phyloP scores from a whole-genome alignment of 2,113 vertebrate species.

The Corvus hawaiiensis region DNA sequence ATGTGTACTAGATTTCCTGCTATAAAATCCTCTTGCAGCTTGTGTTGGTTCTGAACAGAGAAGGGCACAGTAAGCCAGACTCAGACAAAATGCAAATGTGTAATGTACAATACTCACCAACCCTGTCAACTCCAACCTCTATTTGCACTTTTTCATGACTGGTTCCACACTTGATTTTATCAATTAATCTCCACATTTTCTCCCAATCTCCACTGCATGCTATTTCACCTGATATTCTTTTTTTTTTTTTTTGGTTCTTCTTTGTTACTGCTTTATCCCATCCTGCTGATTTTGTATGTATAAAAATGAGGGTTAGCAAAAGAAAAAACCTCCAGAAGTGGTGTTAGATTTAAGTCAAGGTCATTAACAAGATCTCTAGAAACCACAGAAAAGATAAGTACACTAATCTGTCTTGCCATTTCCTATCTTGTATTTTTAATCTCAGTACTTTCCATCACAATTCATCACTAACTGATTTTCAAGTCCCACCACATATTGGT shows the following conservation, averaged over 20 bases:
- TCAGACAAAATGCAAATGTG: neutral
- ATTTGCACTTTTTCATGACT: neutral
- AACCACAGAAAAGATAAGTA: slow-evolving; percentile 34
- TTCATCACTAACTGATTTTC: slow-evolving; percentile 36
- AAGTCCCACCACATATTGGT: neutral
- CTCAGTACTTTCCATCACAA: slow-evolving; percentile 2
- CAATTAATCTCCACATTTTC: neutral
- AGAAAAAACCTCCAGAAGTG: neutral
- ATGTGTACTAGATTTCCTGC: neutral
- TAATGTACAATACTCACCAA: neutral
- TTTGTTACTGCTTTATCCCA: neutral
- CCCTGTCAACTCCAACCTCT: neutral
- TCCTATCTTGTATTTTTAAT: slow-evolving; percentile 40
- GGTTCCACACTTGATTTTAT: neutral
- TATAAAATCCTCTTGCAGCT: neutral
- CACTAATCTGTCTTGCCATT: slow-evolving; percentile 15
- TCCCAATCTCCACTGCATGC: neutral
- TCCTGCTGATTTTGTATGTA: neutral
- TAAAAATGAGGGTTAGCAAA: neutral
- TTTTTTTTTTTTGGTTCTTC: neutral
- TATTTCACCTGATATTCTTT: neutral
- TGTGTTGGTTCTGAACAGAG: neutral
- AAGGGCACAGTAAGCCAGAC: neutral
- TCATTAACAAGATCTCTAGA: neutral
- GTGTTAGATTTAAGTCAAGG: slow-evolving; percentile 16